Conservation (phyloP, 1,140 invertebrate genomes). For the Rhyacophila brunnea region DNA sequence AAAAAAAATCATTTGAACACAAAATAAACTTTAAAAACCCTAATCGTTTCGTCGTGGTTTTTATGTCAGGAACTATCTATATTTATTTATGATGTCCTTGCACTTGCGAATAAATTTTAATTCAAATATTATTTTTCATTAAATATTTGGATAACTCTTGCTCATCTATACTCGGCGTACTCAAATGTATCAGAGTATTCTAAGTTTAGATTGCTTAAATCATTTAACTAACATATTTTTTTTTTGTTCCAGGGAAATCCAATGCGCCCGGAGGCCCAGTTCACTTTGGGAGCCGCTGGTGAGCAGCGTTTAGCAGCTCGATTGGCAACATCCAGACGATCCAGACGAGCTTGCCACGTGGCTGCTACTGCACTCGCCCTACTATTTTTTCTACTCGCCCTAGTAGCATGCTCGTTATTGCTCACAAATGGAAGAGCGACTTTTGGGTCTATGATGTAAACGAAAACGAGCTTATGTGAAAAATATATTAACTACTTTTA, state of each 20-base stretch:
- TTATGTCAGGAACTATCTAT: too few relatives aligned
- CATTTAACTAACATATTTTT: background rate
- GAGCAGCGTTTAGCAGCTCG: constrained; percentile 25
- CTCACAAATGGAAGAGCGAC: constrained; percentile 26
- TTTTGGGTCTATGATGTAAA: constrained; percentile 34
- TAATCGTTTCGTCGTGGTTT: too few relatives aligned
- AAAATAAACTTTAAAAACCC: too few relatives aligned
- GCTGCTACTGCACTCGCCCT: constrained; percentile 19
- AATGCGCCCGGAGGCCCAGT: constrained; percentile 26
- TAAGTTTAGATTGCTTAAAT: background rate
- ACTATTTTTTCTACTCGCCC: constrained; percentile 23
- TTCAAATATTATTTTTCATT: too few relatives aligned
- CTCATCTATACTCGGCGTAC: too few relatives aligned
- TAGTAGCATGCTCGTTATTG: constrained; percentile 28
- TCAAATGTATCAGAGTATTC: too few relatives aligned
- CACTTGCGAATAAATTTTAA: too few relatives aligned
- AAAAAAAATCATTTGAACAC: too few relatives aligned
- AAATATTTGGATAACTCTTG: too few relatives aligned
- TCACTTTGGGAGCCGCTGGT: constrained; percentile 29
- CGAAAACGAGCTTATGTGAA: too few relatives aligned
- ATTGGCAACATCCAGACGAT: constrained; percentile 15
- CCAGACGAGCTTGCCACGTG: constrained; percentile 18
- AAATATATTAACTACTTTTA: too few relatives aligned
- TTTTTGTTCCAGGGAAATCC: constrained; percentile 15
- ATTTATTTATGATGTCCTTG: too few relatives aligned